Evolutionary conservation across 1,140 invertebrate species (phyloP).

Genomic region (Trypoxylus dichotomus): DNA sequence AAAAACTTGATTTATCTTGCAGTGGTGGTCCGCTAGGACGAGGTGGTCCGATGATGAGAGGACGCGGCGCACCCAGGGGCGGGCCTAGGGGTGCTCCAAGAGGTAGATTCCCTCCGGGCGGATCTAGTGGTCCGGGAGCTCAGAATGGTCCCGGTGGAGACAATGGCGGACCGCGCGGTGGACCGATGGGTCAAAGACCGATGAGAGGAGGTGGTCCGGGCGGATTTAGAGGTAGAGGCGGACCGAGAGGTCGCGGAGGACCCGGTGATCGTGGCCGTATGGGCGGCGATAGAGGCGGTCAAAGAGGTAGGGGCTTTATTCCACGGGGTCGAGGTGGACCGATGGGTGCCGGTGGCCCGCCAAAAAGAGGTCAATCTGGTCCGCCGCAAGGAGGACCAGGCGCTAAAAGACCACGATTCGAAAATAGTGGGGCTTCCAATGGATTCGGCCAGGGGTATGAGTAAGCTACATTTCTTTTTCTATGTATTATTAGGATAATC

Average conservation of each 20-base stretch:
- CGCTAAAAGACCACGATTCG: conserved; percentile 21
- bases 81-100: conserved; percentile 17
- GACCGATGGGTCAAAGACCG: conserved; percentile 21
- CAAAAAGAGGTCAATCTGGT: conserved; percentile 26
- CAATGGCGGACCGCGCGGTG: background rate
- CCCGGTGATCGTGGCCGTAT: conserved; percentile 23
- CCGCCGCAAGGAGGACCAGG: conserved; percentile 17
- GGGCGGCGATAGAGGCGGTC: conserved; percentile 20
- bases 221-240: conserved; percentile 25
- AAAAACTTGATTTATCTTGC: background rate
- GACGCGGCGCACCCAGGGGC: conserved; percentile 23
- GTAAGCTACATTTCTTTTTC: background rate
- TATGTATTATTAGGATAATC: background rate
- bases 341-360: conserved; percentile 12
- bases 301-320: conserved; percentile 26
- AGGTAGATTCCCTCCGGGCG: conserved; percentile 16
- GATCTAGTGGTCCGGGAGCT: background rate
- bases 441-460: conserved; percentile 23
- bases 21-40: conserved; percentile 28
- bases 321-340: conserved; percentile 27
- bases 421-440: conserved; percentile 18
- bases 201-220: conserved; percentile 7
- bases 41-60: conserved; percentile 30
- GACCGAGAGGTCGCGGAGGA: conserved; percentile 24
- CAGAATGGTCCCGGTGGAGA: background rate